Evolutionary conservation across 2,888 invertebrate genomes (phyloP), one percentile per base, ranked within the genome.

Genomic region (Agrenia bidenticulata): DNA sequence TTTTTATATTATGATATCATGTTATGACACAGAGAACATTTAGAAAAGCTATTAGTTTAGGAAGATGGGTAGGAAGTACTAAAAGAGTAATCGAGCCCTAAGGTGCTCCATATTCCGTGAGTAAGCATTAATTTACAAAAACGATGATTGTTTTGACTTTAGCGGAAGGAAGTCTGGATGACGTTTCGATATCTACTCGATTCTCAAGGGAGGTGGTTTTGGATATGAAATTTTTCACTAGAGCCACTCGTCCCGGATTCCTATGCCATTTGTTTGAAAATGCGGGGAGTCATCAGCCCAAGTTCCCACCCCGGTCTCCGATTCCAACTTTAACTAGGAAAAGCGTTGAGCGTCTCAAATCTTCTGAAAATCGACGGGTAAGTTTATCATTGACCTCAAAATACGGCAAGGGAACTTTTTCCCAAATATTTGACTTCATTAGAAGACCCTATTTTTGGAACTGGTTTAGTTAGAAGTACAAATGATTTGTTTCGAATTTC

Each of bases 91-190:
- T 45, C 7, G 45, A 45, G 15, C 45, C 45, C 45, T 9, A 15
- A 45, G 45, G 45, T 45, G 17, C 45, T 9, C 4, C 15, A 15
- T 45, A 4, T 4, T 21, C 13, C n/a, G 45, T 19, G 19, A 4
- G 2, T 17, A 21, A 24, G 26, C 26, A 51, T 24, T 51, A 21
- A 51, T 21, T 51, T 23, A 15, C 51, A 9, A 45, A 45, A 45
- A 15, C 4, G 19, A 49, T 19, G 15, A 45, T 67, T 62, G 27
- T 61, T 51, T 57, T 53, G 39, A 66, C 59, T 69, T 17, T 58
- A 76, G 76, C 76, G 51, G 76, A 76, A 60, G 76, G 74, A 62
- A 70, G 66, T 39, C 66, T 76, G 56, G 73, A 74, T 55, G 72
- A 73, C 56, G 65, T 63, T 41, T 62, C 66, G 21, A 23, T 41